Conservation (phyloP, 2,888 invertebrate species). For the Ischnus inquisitorius region DNA sequence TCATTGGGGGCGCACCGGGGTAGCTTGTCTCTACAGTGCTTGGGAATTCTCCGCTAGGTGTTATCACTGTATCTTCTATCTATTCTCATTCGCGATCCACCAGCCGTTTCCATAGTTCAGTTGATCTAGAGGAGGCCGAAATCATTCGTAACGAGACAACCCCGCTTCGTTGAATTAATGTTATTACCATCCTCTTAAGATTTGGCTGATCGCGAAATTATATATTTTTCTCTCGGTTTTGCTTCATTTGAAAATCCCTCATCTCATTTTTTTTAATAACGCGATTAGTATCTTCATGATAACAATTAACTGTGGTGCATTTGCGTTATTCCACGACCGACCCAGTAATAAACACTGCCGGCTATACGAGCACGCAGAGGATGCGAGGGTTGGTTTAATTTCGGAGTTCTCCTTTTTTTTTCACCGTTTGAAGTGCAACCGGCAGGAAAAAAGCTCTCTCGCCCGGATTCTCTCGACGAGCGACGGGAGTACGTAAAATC, state of each 20-base stretch:
- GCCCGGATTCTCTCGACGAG: constrained; percentile 30
- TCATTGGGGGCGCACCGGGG: constrained; percentile 79
- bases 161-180: constrained; percentile 25
- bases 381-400: constrained; percentile 30
- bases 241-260: neutral
- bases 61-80: constrained; percentile 75
- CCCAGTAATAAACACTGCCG: neutral
- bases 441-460: constrained; percentile 36
- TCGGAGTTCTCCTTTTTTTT: constrained; percentile 12
- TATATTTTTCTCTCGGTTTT: constrained; percentile 1
- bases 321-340: neutral
- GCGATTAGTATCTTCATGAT: neutral
- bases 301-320: neutral
- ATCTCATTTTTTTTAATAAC: neutral
- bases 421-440: constrained; percentile 27
- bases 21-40: constrained; percentile 75
- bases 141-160: constrained; percentile 36
- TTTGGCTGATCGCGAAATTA: constrained; percentile 1
- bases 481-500: constrained; percentile 53
- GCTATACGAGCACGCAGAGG: neutral
- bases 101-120: constrained; percentile 39
- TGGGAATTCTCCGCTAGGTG: constrained; percentile 80
- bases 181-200: constrained; percentile 32
- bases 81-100: constrained; percentile 42
- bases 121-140: constrained; percentile 35